Percentiles rank a stretch among this genome's conserved stretches.
phyloP scores from a whole-genome alignment of 1,140 invertebrate species.

The Drosophila littoralis region DNA sequence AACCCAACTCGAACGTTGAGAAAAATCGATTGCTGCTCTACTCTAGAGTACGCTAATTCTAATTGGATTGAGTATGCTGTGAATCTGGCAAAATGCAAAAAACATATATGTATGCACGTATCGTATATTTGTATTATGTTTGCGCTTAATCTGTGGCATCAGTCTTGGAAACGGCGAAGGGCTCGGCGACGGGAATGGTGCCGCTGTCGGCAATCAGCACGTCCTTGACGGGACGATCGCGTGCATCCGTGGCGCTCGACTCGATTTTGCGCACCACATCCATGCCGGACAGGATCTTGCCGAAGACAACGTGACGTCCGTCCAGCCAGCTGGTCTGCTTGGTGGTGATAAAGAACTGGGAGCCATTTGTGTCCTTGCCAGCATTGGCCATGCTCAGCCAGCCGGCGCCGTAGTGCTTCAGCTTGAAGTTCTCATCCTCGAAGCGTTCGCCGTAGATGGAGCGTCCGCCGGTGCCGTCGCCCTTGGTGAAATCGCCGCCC shows the following conservation, averaged over 20 bases:
- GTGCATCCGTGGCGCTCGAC: constrained; percentile 88
- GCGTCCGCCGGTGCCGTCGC: constrained; percentile 95
- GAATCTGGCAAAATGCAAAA: constrained; percentile 34
- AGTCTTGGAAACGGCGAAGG: constrained; percentile 92
- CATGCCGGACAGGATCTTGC: constrained; percentile 89
- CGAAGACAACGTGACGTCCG: constrained; percentile 98
- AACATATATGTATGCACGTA: not conserved
- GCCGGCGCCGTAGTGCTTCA: constrained; percentile 98
- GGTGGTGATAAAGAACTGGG: constrained; percentile 98
- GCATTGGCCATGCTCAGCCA: constrained; percentile 99
- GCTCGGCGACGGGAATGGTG: constrained; percentile 88
- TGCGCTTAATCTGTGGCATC: constrained; percentile 89
- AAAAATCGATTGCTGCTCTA: constrained; percentile 58
- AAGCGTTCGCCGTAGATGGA: constrained; percentile 98
- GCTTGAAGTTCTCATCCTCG: constrained; percentile 98
- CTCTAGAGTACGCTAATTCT: constrained; percentile 17
- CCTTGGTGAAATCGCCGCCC: constrained; percentile 96
- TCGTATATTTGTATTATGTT: not conserved
- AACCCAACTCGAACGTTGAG: constrained; percentile 31
- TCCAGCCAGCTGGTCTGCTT: constrained; percentile 97
- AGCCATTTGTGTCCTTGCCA: constrained; percentile 98
- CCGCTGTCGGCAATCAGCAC: constrained; percentile 92
- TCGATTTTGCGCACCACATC: constrained; percentile 95
- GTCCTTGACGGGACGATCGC: constrained; percentile 92
- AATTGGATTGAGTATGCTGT: constrained; percentile 44